phyloP scores from a whole-genome alignment of 2,113 vertebrate species.

The Pycnonotus jocosus region DNA sequence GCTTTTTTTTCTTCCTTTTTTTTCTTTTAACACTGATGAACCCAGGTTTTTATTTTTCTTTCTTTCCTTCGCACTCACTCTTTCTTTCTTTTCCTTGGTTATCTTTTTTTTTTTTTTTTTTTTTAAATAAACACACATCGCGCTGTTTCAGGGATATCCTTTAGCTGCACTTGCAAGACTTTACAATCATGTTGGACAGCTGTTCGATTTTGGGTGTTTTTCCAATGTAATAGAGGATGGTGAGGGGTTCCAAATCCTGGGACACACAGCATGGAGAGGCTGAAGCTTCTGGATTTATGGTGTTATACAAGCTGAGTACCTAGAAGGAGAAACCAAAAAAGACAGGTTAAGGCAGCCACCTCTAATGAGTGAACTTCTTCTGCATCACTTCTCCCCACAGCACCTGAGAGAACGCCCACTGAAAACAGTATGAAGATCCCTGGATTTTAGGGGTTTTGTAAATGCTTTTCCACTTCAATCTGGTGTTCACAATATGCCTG shows the following conservation, averaged over 20 bases:
- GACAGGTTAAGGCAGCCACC: background rate
- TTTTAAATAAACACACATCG: background rate
- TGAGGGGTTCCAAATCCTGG: constrained; percentile 94
- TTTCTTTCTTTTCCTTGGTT: background rate
- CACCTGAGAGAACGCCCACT: background rate
- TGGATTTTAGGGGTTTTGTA: background rate
- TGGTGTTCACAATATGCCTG: background rate
- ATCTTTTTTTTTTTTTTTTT: background rate
- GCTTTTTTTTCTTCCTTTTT: constrained; percentile 22
- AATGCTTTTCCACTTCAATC: background rate
- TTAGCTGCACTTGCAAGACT: constrained; percentile 99
- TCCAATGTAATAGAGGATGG: constrained; percentile 96
- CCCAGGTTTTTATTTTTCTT: constrained; percentile 38
- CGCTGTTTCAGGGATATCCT: constrained; percentile 37
- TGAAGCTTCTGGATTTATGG: constrained; percentile 95
- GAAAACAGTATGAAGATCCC: background rate
- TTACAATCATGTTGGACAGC: constrained; percentile 98
- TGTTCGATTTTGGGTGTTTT: constrained; percentile 97
- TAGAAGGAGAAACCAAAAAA: constrained; percentile 51
- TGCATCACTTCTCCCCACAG: background rate
- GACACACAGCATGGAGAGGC: constrained; percentile 95
- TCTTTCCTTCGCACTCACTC: background rate
- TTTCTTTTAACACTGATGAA: constrained; percentile 61
- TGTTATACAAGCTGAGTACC: constrained; percentile 94
- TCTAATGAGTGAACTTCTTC: background rate